Percentiles rank a stretch among this genome's conserved stretches.
Evolutionary conservation across 2,797 vertebrate genomes (phyloP).

Genomic region (Myotis findleyi): DNA sequence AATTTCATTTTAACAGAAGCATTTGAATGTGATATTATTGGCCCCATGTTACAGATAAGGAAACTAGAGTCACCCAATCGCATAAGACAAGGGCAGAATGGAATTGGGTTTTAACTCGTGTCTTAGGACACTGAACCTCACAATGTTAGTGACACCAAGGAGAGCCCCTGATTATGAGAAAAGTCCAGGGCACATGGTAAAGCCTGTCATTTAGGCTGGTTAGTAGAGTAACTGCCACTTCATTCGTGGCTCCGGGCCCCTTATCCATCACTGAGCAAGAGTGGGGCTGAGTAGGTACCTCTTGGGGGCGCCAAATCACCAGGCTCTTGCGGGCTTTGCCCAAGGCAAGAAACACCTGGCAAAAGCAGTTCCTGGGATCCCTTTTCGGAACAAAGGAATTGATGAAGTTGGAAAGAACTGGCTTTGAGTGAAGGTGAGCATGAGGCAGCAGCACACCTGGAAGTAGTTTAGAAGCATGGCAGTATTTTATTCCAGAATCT

Average conservation of each 20-base stretch:
- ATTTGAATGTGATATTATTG: not conserved
- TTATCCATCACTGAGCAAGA: not conserved
- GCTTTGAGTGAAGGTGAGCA: not conserved
- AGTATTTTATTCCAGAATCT: not conserved
- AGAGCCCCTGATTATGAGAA: not conserved
- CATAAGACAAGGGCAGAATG: not conserved
- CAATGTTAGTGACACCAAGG: not conserved
- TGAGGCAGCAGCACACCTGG: not conserved
- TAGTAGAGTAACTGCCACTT: not conserved
- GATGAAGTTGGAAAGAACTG: not conserved
- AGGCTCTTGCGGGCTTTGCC: constrained; percentile 20
- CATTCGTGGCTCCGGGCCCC: not conserved
- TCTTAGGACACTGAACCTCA: not conserved
- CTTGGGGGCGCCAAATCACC: constrained; percentile 54
- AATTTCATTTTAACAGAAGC: constrained; percentile 17
- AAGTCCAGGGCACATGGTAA: not conserved
- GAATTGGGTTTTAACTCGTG: not conserved
- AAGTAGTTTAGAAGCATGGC: not conserved
- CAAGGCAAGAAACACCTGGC: not conserved
- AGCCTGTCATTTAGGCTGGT: not conserved
- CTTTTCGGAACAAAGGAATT: not conserved
- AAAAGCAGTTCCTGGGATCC: not conserved
- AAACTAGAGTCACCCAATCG: not conserved
- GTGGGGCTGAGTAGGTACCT: not conserved
- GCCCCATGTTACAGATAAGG: not conserved